Base-by-base conservation (phyloP, 2,888 invertebrate species). In the Epirrhoe alternata region DNA sequence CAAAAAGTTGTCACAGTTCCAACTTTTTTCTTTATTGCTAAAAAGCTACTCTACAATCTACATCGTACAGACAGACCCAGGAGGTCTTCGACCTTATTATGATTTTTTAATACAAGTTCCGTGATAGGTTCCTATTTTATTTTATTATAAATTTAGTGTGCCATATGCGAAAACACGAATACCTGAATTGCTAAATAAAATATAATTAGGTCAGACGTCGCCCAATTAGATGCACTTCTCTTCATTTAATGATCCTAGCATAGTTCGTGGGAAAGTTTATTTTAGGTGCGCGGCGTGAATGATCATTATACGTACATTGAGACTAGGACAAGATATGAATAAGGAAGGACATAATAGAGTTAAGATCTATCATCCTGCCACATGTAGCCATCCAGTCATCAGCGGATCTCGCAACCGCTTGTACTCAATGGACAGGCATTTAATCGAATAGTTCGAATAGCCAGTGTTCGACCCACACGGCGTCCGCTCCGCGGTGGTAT, bases 401-500 rank as follows among this genome's bases (percentile, higher is more conserved):
- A 49, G 49, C 61, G 42, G 60, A 51, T 61, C 52, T 59, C 64
- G 61, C 64, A 64, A 54, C 51, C 53, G 57, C 31, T 52, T 45
- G 59, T 74, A 68, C 72, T 71, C 61, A 58, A 70, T 71, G 66
- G 66, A 68, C 73, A 71, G 64, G 71, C 73, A 74, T 80, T 82
- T 83, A 78, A 83, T 86, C 77, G 79, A 83, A 86, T 84, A 84
- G 79, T 85, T 83, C 76, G 76, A 82, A 84, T 85, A 77, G 59
- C 74, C 70, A 67, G 73, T 75, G 75, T 75, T 74, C 80, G 81
- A 76, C 77, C 77, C 78, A 81, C 83, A 81, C 82, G 64, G 82
- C 80, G 85, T 82, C 80, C 79, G 85, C 78, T 78, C 80, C 83
- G 85, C 87, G 84, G 83, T 79, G 90, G 91, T 93, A 93, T 92